Evolutionary conservation across 2,888 invertebrate genomes (phyloP).

Genomic region (Eristalis intricaria): DNA sequence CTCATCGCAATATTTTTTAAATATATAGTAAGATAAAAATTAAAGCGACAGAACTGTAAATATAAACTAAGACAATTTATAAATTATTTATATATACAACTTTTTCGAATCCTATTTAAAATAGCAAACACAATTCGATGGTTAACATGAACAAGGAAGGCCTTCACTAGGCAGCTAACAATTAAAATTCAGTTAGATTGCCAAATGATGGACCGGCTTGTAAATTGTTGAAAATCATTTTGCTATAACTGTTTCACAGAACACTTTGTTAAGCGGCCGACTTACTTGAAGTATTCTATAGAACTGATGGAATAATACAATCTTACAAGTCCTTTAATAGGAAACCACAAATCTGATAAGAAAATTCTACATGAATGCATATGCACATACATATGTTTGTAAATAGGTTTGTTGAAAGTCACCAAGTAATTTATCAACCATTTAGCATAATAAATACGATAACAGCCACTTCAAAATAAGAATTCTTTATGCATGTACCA

Average conservation of each 20-base stretch:
- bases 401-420: background rate
- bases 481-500: background rate
- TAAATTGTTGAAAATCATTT: constrained; percentile 66
- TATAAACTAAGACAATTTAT: background rate
- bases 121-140: constrained; percentile 16
- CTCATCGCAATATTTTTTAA: background rate
- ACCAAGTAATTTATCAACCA: background rate
- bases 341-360: constrained; percentile 37
- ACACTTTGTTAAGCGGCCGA: background rate
- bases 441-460: background rate
- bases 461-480: background rate
- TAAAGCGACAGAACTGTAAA: background rate
- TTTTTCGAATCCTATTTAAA: background rate
- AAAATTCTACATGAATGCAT: background rate
- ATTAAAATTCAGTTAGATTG: constrained; percentile 78
- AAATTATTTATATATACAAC: background rate
- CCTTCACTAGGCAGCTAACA: constrained; percentile 82
- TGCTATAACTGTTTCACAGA: background rate
- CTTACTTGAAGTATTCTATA: background rate
- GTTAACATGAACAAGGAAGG: constrained; percentile 78
- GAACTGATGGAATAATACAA: constrained; percentile 36
- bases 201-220: constrained; percentile 81
- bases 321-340: constrained; percentile 52
- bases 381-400: background rate
- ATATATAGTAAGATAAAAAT: background rate